Evolutionary conservation across 2,888 invertebrate species (phyloP).

Genomic region (Prosapia bicincta): DNA sequence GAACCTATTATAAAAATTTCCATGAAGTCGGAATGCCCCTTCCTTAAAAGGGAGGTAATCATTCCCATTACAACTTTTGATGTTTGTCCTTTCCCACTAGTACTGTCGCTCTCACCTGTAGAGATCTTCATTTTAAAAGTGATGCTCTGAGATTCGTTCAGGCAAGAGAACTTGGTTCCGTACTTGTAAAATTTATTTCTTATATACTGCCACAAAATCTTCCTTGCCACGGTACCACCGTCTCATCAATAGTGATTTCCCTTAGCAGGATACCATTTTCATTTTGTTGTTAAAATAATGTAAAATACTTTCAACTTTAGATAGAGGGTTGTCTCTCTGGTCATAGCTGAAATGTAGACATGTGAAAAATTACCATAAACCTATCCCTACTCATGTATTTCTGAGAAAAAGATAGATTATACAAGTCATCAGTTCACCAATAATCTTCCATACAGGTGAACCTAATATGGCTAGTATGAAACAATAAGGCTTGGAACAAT

Average conservation of each 20-base stretch:
- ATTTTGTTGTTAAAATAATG: conserved; percentile 1
- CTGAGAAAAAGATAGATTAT: conserved; percentile 8
- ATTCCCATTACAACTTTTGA: conserved; percentile 15
- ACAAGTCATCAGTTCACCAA: conserved; percentile 17
- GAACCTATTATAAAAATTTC: conserved; percentile 13
- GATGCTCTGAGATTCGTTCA: background rate
- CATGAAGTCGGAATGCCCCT: conserved; percentile 7
- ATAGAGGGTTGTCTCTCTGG: background rate
- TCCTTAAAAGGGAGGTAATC: background rate
- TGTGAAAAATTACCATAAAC: conserved; percentile 4
- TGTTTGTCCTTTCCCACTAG: background rate
- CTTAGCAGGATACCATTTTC: background rate
- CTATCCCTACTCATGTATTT: conserved; percentile 7
- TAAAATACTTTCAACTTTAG: background rate
- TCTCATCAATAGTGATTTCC: background rate
- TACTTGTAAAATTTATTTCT: background rate
- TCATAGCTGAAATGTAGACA: conserved; percentile 12
- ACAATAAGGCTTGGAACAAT: conserved; percentile 12
- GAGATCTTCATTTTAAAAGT: background rate
- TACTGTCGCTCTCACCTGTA: background rate
- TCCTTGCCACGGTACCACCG: background rate
- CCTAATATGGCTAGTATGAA: conserved; percentile 15
- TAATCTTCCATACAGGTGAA: conserved; percentile 5
- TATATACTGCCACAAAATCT: background rate
- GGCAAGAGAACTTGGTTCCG: background rate